Conservation (phyloP, 2,113 vertebrate species). For the Caloenas nicobarica region DNA sequence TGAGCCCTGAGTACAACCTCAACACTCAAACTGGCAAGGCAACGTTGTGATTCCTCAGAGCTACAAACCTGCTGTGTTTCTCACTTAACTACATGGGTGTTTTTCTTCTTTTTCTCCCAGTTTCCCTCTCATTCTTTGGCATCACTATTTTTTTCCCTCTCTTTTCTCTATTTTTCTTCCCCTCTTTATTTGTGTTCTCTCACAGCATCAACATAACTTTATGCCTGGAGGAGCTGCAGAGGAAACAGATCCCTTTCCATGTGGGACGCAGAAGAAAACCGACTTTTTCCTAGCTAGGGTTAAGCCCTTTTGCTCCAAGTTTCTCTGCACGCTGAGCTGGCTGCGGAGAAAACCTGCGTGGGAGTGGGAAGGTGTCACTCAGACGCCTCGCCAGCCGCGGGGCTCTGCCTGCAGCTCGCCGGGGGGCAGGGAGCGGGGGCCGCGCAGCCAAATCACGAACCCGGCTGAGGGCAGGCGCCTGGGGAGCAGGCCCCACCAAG, state of each 20-base stretch:
- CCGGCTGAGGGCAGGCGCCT: not conserved
- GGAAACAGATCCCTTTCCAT: not conserved
- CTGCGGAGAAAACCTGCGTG: not conserved
- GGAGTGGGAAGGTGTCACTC: not conserved
- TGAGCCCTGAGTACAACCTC: not conserved
- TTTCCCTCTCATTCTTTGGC: not conserved
- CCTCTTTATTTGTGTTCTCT: not conserved
- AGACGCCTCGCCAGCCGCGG: not conserved
- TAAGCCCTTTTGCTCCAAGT: not conserved
- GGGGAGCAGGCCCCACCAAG: not conserved
- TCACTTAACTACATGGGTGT: not conserved
- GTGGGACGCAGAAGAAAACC: not conserved
- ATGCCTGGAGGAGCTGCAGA: not conserved
- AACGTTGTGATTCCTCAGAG: not conserved
- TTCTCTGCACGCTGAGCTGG: not conserved
- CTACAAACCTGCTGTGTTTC: not conserved
- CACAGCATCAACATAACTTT: not conserved
- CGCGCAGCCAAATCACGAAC: not conserved
- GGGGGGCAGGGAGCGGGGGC: not conserved
- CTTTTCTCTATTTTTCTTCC: not conserved
- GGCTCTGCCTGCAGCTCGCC: fast-evolving
- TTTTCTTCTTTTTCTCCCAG: not conserved
- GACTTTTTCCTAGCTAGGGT: not conserved
- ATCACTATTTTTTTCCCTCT: not conserved
- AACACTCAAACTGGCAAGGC: not conserved